Evolutionary conservation across 2,888 invertebrate genomes (phyloP), one percentile per base, ranked within the genome.

Genomic region (Hesperia comma): DNA sequence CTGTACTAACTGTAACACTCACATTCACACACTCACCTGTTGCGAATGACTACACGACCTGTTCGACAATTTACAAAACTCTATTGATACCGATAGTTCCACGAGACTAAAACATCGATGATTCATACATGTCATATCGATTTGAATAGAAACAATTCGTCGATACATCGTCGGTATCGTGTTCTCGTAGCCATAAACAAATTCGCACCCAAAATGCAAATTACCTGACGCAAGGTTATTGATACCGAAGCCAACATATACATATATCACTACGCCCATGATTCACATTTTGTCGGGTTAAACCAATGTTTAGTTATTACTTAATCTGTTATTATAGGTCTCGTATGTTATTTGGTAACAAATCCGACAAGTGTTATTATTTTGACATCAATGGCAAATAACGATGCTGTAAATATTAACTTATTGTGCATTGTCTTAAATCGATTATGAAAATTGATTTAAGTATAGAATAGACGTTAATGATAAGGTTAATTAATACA

Each of bases 41-140:
- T 56, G 63, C 37, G 62, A 62, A 56, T 33, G 55, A 63, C 63
- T 55, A 55, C 19, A 17, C 15, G 43, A 46, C 43, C 46, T 12
- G 46, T 19, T 40, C 19, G 66, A 43, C 37, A 37, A 33, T 14
- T 33, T 12, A 46, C 54, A 37, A 60, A 60, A 46, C 10, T 46
- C 55, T 67, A 67, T 67, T 37, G 55, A 61, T 67, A 61, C 37
- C n/a, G 32, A n/a, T n/a, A n/a, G 33, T 37, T n/a, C 15, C 15
- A 63, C 49, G 33, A n/a, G n/a, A 57, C 49, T 56, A 37, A 51
- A 57, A 53, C 63, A 64, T 41, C 51, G 57, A 12, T 64, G 64
- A 64, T 64, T 63, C 53, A 64, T 58, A 40, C 49, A 37, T 19
- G 14, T 3, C 7, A 53, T 53, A 58, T 58, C 41, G 58, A 41